Conservation (phyloP, 1,140 invertebrate genomes). For the Tribolium madens region DNA sequence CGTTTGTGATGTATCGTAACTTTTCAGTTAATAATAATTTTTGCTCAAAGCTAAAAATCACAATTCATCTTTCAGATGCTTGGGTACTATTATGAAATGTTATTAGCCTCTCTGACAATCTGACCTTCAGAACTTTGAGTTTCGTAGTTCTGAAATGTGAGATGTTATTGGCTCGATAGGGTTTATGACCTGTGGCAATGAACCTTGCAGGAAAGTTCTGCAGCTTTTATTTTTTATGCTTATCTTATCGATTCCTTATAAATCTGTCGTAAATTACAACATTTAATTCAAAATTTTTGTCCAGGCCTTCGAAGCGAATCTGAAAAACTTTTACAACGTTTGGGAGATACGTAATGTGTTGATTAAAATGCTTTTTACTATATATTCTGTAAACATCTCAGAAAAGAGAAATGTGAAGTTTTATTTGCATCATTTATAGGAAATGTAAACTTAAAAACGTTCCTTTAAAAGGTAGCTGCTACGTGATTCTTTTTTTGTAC, state of each 20-base stretch:
- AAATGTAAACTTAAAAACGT: background rate
- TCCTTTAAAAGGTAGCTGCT: background rate
- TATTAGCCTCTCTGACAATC: background rate
- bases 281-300: background rate
- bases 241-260: slow-evolving; percentile 13
- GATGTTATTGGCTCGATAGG: slow-evolving; percentile 27
- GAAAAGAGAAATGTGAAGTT: background rate
- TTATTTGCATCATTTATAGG: background rate
- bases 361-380: background rate
- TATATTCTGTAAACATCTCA: background rate
- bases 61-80: background rate
- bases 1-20: background rate
- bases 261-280: background rate
- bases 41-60: background rate
- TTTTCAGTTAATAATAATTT: background rate
- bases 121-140: slow-evolving; percentile 13
- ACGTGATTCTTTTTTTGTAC: background rate
- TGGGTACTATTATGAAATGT: background rate
- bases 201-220: slow-evolving; percentile 12
- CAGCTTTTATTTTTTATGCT: slow-evolving; percentile 27
- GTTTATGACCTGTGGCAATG: slow-evolving; percentile 23
- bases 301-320: background rate
- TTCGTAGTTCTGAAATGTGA: slow-evolving; percentile 9
- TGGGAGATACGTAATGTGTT: no score
- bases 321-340: background rate